phyloP scores from a whole-genome alignment of 1,140 invertebrate species.

The Archivesica marissinica region DNA sequence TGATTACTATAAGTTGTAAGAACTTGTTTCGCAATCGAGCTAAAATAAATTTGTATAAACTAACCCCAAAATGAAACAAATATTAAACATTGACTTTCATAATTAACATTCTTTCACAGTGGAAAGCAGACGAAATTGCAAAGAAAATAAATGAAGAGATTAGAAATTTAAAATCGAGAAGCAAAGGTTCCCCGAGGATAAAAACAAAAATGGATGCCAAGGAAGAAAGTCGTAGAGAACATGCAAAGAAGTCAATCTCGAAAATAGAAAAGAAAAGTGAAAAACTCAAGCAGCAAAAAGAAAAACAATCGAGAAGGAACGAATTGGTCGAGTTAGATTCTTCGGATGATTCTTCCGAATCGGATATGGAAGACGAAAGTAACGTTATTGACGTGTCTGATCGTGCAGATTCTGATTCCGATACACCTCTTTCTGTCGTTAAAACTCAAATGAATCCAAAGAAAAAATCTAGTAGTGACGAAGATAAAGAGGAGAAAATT shows the following conservation, averaged over 20 bases:
- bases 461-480: slow-evolving; percentile 17
- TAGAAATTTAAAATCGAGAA: slow-evolving; percentile 30
- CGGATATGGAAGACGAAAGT: neutral
- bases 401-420: slow-evolving; percentile 53
- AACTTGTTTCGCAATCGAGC: no score
- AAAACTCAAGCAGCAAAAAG: slow-evolving; percentile 35
- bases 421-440: slow-evolving; percentile 45
- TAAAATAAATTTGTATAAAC: no score
- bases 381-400: neutral
- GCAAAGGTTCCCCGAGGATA: slow-evolving; percentile 43
- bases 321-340: slow-evolving; percentile 33
- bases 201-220: slow-evolving; percentile 61
- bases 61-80: no score
- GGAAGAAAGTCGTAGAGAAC: slow-evolving; percentile 58
- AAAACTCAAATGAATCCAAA: slow-evolving; percentile 50
- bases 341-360: slow-evolving; percentile 46
- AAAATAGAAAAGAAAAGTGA: slow-evolving; percentile 44
- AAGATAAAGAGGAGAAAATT: slow-evolving; percentile 29
- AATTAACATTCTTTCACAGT: slow-evolving; percentile 32
- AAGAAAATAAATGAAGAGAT: slow-evolving; percentile 58
- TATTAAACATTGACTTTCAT: no score
- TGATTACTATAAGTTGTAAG: no score
- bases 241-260: slow-evolving; percentile 69
- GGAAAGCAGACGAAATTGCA: slow-evolving; percentile 55
- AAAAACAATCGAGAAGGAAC: slow-evolving; percentile 40